Evolutionary conservation across 2,113 vertebrate genomes (phyloP), one percentile per base, ranked within the genome.

Genomic region (Lanius ludovicianus): DNA sequence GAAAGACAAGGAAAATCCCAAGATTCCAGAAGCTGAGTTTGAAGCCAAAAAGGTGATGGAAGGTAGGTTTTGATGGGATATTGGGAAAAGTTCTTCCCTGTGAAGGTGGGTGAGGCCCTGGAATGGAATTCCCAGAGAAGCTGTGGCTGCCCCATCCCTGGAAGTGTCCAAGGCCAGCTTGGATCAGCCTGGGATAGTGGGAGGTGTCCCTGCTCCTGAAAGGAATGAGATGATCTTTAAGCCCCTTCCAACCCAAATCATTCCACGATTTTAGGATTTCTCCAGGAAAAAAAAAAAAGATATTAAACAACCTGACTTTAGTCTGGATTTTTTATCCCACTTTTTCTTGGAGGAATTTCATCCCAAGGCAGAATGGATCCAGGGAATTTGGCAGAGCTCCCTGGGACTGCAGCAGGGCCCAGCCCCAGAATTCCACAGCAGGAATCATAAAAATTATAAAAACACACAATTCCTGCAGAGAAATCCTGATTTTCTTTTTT

Each of bases 321-420:
- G 24, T 3, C 15, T 1, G 10, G 24, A 35, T 37, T 63, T 63
- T 74, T 56, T 33, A 31, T 12, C 8, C 7, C 13, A 8, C 7
- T 15, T 25, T 49, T 49, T 50, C n/a, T 49, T 5, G 1, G 25
- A 57, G n/a, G n/a, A 4, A 0, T 24, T 9, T 0, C 25, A 42
- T 17, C 64, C 65, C 5, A 4, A 76, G 49, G 52, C 50, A 33
- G 80, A 71, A 44, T 0, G 3, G 20, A 35, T 31, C 24, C 4
- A 4, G 67, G 70, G 74, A 73, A 56, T 33, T 56, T 53, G 81
- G 84, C 50, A 8, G 23, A 3, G 65, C 39, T 84, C 60, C 15
- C 63, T 6, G 30, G 75, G 59, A 47, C 73, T 84, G 81, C 21
- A 1, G 77, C 28, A 50, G 44, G 60, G 63, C 52, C 27, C 28